These are phyloP conservation scores for Pseudorasbora parva DNA, from an alignment of 2,113 vertebrate species.

Conservation along the genomic window DNA sequence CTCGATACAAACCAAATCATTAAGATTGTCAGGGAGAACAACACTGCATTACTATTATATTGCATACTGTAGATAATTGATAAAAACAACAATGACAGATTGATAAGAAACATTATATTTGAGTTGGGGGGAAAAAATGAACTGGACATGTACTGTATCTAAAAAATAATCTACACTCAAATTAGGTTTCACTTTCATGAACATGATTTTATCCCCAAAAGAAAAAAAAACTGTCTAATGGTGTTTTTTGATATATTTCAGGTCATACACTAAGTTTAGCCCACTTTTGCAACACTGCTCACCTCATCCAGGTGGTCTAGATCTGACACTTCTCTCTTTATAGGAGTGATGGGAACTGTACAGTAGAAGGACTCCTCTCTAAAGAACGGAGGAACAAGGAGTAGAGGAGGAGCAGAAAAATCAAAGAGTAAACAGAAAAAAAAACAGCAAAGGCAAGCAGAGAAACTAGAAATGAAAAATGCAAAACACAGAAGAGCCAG, in stretches of 20 bases:
- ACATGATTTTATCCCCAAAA: not conserved
- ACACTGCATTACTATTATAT: not conserved
- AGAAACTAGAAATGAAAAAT: constrained; percentile 56
- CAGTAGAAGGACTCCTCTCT: constrained; percentile 91
- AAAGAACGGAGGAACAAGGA: constrained; percentile 67
- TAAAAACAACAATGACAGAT: not conserved
- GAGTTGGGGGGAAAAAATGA: too few relatives aligned
- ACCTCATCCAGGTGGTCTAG: constrained; percentile 88
- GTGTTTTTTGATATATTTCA: too few relatives aligned
- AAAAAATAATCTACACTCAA: too few relatives aligned
- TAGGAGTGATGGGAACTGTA: constrained; percentile 90
- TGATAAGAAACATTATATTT: too few relatives aligned
- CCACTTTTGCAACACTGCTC: constrained; percentile 76
- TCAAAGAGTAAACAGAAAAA: constrained; percentile 48
- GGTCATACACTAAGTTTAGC: not conserved
- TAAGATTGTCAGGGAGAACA: not conserved
- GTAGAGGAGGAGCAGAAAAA: constrained; percentile 57
- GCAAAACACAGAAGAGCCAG: constrained; percentile 51
- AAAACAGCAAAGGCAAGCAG: constrained; percentile 62
- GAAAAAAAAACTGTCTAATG: too few relatives aligned
- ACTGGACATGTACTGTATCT: not conserved
- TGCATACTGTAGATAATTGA: not conserved
- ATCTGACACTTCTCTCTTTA: constrained; percentile 87
- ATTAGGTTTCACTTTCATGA: not conserved
- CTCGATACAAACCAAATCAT: not conserved